Base-by-base conservation (phyloP, 2,888 invertebrate genomes). In the Hypomecis punctinalis region DNA sequence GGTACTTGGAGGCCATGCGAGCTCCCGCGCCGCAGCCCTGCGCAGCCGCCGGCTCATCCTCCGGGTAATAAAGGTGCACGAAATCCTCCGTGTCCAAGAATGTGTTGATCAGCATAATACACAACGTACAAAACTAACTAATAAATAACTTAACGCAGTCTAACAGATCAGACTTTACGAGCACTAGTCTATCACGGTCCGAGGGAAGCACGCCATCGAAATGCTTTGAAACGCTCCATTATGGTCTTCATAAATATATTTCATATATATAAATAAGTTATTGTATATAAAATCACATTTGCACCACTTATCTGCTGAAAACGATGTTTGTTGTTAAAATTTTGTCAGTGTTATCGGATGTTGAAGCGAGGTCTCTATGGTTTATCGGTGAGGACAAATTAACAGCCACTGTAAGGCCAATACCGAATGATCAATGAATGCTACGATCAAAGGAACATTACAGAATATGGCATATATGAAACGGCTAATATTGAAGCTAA, bases 41-140 rank as follows among this genome's bases (percentile, higher is more conserved):
- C 61, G 85, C 81, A 59, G 85, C 81, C 51, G 85, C 81, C 51
- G 86, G 81, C 81, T 93, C 93, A 90, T 93, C 93, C 83, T 93
- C 93, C 62, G 91, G 86, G 70, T 93, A 93, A 81, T 93, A 92
- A 59, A 93, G 82, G 69, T 93, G 93, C 88, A 93, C 93, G 90
- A 93, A 93, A 85, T 93, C 93, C 82, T 93, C 93, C 89, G 93
- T 93, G 90, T 93, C 93, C 86, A 93, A 85, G 78, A 82, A 91
- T 63, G 93, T 93, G 82, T 93, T 93, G 86, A 93, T 93, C 91
- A 93, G 87, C 93, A 93, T 93, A 88, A 82, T 90, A 86, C 85
- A 86, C 82, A 82, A 72, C 73, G 76, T 83, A 85, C 79, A 82
- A 84, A 84, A 77, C 86, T 84, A 85, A 81, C 82, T 83, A 89